These are phyloP conservation scores for Balaeniceps rex DNA, from an alignment of 2,113 vertebrate genomes.

Conservation along the genomic window DNA sequence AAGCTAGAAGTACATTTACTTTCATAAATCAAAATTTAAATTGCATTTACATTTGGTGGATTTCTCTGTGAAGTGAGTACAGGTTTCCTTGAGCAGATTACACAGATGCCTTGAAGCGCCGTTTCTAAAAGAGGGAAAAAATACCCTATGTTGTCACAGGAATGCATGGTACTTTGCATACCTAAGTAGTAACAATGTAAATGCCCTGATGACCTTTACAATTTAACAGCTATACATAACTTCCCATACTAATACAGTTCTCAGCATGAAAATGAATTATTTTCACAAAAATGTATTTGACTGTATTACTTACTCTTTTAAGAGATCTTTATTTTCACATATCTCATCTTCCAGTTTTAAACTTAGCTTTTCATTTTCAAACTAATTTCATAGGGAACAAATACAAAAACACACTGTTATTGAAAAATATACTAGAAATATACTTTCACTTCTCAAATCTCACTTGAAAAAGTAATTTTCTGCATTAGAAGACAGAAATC, in stretches of 20 bases:
- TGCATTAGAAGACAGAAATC: not conserved
- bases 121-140: constrained; percentile 70
- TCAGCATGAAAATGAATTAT: not conserved
- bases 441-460: not conserved
- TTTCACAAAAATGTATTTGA: not conserved
- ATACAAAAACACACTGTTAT: constrained; percentile 7
- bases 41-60: constrained; percentile 84
- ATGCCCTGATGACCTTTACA: not conserved
- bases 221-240: not conserved
- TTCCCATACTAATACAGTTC: not conserved
- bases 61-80: constrained; percentile 83
- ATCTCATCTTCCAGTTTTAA: constrained; percentile 90
- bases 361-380: constrained; percentile 91
- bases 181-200: not conserved
- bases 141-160: not conserved
- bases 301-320: constrained; percentile 83
- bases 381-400: constrained; percentile 70
- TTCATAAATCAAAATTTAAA: not conserved
- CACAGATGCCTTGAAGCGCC: constrained; percentile 85
- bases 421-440: not conserved
- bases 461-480: not conserved
- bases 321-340: constrained; percentile 88
- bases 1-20: not conserved
- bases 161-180: not conserved
- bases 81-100: constrained; percentile 88